phyloP scores from a whole-genome alignment of 2,113 vertebrate genomes.

The Agapornis roseicollis region DNA sequence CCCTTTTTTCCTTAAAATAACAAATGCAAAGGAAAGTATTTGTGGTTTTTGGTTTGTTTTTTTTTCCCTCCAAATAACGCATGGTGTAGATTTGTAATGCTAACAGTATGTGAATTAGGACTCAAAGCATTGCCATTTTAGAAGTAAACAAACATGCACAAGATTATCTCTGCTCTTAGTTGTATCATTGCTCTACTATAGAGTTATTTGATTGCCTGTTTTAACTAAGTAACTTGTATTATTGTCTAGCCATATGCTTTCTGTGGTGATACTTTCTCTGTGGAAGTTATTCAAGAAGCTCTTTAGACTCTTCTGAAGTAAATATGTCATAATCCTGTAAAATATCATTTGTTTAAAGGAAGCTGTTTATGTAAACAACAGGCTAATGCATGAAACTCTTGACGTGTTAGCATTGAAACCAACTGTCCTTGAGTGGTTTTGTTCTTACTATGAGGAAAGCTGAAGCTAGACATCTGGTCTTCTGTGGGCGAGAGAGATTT shows the following conservation, averaged over 20 bases:
- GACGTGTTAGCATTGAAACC: slow-evolving; percentile 38
- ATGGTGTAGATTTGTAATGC: neutral
- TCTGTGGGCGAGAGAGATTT: neutral
- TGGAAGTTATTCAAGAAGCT: neutral
- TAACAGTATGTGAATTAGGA: neutral
- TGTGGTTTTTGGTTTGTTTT: neutral
- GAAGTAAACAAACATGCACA: slow-evolving; percentile 3
- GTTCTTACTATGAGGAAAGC: neutral
- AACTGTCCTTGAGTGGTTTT: slow-evolving; percentile 25
- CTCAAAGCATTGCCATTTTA: neutral
- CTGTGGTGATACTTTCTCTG: neutral
- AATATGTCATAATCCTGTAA: slow-evolving; percentile 27
- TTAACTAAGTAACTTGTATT: neutral
- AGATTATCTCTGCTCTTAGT: neutral
- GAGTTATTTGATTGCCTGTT: neutral
- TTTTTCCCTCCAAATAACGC: neutral
- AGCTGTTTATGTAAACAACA: slow-evolving; percentile 51
- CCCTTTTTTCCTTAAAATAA: slow-evolving; percentile 40
- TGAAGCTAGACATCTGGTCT: slow-evolving; percentile 38
- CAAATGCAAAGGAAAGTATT: slow-evolving; percentile 9
- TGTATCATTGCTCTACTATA: neutral
- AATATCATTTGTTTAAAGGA: slow-evolving; percentile 41
- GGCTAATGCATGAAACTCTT: slow-evolving; percentile 29
- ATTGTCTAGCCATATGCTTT: neutral
- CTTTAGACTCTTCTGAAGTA: slow-evolving; percentile 25